Evolutionary conservation across 2,113 vertebrate genomes (phyloP).

Genomic region (Caranx ignobilis): DNA sequence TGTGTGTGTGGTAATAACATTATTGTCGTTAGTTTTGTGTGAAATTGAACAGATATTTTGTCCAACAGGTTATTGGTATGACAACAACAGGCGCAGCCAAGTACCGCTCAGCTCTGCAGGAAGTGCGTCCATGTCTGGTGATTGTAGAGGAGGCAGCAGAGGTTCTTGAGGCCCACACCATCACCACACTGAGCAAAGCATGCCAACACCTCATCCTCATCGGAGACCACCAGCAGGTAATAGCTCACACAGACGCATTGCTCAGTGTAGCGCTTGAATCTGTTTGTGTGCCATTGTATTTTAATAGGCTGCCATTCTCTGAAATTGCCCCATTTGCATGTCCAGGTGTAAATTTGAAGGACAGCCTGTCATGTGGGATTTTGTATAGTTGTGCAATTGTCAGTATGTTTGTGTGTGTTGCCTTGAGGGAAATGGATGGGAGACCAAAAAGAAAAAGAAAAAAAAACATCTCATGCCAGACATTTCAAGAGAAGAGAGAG

Average conservation of each 20-base stretch:
- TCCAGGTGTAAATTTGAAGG: slow-evolving; percentile 4
- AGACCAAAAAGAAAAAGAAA: neutral
- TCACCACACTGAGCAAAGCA: slow-evolving; percentile 89
- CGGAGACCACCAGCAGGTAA: slow-evolving; percentile 97
- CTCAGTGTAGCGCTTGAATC: neutral
- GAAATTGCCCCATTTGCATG: neutral
- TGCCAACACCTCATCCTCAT: slow-evolving; percentile 98
- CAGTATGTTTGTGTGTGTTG: slow-evolving; percentile 3
- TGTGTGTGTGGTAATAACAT: neutral
- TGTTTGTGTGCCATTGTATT: neutral
- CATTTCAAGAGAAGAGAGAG: slow-evolving; percentile 40
- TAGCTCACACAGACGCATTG: neutral
- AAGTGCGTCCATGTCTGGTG: slow-evolving; percentile 87
- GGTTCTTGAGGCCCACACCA: slow-evolving; percentile 94
- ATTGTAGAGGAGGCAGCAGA: slow-evolving; percentile 97
- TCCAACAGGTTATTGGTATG: slow-evolving; percentile 90
- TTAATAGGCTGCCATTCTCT: neutral
- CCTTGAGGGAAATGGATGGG: slow-evolving; percentile 21
- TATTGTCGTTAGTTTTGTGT: neutral
- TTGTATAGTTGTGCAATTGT: slow-evolving; percentile 20
- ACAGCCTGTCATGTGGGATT: slow-evolving; percentile 10
- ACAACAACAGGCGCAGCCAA: slow-evolving; percentile 97
- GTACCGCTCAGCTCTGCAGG: slow-evolving; percentile 88
- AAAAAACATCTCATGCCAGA: slow-evolving; percentile 15
- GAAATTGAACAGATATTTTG: neutral